Percentiles rank a stretch among this genome's conserved stretches.
Conservation (phyloP, 2,797 vertebrate species). For the Nothura maculosa region DNA sequence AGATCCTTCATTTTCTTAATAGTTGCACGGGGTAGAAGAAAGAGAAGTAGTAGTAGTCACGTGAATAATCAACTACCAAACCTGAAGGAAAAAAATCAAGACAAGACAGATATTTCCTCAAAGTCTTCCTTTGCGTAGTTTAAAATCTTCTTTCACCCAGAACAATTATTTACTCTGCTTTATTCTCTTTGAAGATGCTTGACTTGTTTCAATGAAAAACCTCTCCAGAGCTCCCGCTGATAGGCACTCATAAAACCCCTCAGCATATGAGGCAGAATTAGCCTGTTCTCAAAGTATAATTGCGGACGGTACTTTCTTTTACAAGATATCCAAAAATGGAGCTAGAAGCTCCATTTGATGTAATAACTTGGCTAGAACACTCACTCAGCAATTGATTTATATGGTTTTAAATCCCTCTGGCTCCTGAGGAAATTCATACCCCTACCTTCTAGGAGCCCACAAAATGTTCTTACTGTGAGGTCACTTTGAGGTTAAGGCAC, state of each 20-base stretch:
- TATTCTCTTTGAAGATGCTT: background rate
- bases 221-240: background rate
- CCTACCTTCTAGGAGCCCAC: background rate
- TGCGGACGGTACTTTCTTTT: background rate
- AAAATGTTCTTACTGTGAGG: background rate
- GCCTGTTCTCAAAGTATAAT: background rate
- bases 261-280: background rate
- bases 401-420: slow-evolving; percentile 13
- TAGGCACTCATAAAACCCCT: background rate
- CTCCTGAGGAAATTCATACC: slow-evolving; percentile 6
- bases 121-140: background rate
- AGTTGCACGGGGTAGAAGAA: background rate
- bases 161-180: background rate
- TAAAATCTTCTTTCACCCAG: background rate
- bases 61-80: background rate
- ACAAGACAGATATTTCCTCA: background rate
- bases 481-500: slow-evolving; percentile 17
- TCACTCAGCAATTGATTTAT: slow-evolving; percentile 37
- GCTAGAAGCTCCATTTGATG: background rate
- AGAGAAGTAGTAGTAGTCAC: background rate
- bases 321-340: background rate
- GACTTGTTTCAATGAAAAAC: background rate
- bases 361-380: background rate
- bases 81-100: background rate
- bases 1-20: background rate